phyloP scores from a whole-genome alignment of 64 coral and sea anemone genomes.

The Montipora foliosa region DNA sequence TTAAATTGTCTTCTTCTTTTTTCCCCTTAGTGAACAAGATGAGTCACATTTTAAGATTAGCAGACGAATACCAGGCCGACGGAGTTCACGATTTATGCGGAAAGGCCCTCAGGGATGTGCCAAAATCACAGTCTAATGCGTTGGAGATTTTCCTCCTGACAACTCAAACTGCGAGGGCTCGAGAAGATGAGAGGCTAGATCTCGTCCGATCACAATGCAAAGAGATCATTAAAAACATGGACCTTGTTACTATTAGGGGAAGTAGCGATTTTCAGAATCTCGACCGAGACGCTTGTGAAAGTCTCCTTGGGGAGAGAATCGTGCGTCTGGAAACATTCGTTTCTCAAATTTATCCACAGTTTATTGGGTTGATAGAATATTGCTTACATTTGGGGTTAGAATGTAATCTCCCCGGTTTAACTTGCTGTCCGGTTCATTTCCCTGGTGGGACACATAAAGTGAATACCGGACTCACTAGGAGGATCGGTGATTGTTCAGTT shows the following conservation, averaged over 20 bases:
- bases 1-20: background rate
- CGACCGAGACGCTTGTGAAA: background rate
- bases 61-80: slow-evolving; percentile 8
- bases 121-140: background rate
- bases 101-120: background rate
- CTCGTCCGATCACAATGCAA: background rate
- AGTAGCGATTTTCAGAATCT: background rate
- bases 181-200: background rate
- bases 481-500: background rate
- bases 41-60: background rate
- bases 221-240: background rate
- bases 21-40: background rate
- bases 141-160: background rate
- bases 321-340: background rate
- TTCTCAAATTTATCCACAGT: slow-evolving; percentile 32
- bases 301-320: background rate
- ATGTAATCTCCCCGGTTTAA: background rate
- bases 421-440: background rate
- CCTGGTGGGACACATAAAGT: background rate
- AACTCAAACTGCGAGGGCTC: background rate
- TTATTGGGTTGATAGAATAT: background rate
- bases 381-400: background rate
- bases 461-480: background rate
- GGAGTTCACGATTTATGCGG: background rate
- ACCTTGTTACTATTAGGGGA: background rate